Evolutionary conservation across 2,113 vertebrate genomes (phyloP), one percentile per base, ranked within the genome.

Genomic region (Tachycineta bicolor): DNA sequence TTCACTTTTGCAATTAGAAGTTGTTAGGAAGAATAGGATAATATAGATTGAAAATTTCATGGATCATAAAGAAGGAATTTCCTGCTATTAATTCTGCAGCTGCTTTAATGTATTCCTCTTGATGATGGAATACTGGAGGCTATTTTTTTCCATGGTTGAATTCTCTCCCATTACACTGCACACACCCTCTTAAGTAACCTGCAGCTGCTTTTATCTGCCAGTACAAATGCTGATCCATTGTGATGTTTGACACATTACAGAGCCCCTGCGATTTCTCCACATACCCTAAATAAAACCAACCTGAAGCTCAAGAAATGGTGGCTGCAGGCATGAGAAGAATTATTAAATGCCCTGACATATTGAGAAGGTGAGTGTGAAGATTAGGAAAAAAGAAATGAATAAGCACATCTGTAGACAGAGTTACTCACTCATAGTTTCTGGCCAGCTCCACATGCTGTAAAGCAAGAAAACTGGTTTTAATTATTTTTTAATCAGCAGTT

Each of bases 401-500:
- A 69, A 18, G 0, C 33, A 52, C 22, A 26, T 82, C 15, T 55
- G 37, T 29, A 90, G 76, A 60, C 52, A 29, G 59, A 44, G 69
- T 93, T 93, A 91, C 64, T 93, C 37, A 71, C 31, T 79, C 47
- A 22, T 5, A 37, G 6, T 55, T 80, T 63, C 86, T 95, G 71
- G 91, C 89, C 50, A 73, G 19, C 43, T 59, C 25, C 11, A 60
- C 52, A 56, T 55, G 69, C 41, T 65, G 28, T 44, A 84, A 43
- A 83, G 83, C 69, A 76, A 75, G 58, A 94, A 95, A 96, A 87
- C 73, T 95, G 94, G 9, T 94, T 97, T 96, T 94, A 93, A 94
- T 94, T 95, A 94, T 69, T 93, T 95, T 95, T 96, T 96, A 96
- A 94, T 92, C 94, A 93, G 86, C 56, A 55, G 29, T 92, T 94